A percentile compares a stretch with the other conserved stretches of the same genome.
Conservation (phyloP, 2,888 invertebrate species). For the Cataglyphis cursor region DNA sequence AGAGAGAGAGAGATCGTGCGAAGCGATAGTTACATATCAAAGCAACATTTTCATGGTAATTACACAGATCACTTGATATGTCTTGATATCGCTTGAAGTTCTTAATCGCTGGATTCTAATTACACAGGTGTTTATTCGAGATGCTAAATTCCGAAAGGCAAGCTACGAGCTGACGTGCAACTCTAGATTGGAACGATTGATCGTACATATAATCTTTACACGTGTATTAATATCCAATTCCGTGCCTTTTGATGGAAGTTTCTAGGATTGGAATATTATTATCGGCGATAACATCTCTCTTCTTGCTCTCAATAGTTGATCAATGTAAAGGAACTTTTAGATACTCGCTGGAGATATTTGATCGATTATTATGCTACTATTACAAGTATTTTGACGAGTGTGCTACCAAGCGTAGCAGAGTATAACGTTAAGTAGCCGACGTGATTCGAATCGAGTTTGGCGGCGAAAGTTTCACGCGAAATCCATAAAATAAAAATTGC, state of each 20-base stretch:
- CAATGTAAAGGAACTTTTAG: conserved; percentile 9
- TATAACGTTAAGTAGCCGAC: not conserved
- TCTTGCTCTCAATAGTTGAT: conserved; percentile 8
- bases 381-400: not conserved
- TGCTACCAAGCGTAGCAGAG: conserved; percentile 3
- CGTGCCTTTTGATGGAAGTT: conserved; percentile 24
- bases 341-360: not conserved
- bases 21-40: conserved; percentile 40
- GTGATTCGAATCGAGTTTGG: not conserved
- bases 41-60: conserved; percentile 50
- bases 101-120: conserved; percentile 50
- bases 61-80: conserved; percentile 49
- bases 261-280: conserved; percentile 28
- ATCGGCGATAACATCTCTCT: conserved; percentile 42
- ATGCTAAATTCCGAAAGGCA: conserved; percentile 37
- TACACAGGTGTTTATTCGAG: conserved; percentile 49
- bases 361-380: not conserved
- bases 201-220: conserved; percentile 36
- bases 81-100: conserved; percentile 48
- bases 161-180: conserved; percentile 16
- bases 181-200: conserved; percentile 19
- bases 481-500: not conserved
- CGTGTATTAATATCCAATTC: conserved; percentile 46
- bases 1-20: conserved; percentile 27
- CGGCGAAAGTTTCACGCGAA: not conserved